Percentiles rank a stretch among this genome's conserved stretches.
Evolutionary conservation across 2,113 vertebrate genomes (phyloP).

Genomic region (Alligator mississippiensis): DNA sequence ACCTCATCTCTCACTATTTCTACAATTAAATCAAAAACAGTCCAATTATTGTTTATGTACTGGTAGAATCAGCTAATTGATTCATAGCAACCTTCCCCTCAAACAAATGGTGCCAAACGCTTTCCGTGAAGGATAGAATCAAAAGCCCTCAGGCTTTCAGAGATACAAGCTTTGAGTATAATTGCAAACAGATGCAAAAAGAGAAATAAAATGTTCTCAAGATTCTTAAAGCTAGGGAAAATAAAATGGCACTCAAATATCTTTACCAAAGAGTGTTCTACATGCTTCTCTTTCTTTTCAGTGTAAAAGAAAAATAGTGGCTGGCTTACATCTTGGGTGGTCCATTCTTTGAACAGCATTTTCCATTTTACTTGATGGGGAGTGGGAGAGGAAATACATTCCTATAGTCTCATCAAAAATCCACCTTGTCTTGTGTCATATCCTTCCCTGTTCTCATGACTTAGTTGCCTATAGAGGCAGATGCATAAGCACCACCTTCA

Average conservation of each 20-base stretch:
- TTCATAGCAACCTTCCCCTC: constrained; percentile 11
- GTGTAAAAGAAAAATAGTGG: neutral
- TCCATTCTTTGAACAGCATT: neutral
- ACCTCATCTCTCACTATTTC: neutral
- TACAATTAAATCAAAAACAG: neutral
- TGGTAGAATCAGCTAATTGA: constrained; percentile 34
- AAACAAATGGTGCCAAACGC: constrained; percentile 9
- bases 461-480: neutral
- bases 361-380: neutral
- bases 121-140: constrained; percentile 23
- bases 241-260: neutral
- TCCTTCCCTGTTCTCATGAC: neutral
- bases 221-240: constrained; percentile 1
- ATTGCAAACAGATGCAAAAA: neutral
- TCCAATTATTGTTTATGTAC: neutral
- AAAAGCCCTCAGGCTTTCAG: neutral
- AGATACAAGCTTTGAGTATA: neutral
- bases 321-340: neutral
- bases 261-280: neutral
- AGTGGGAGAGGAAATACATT: neutral
- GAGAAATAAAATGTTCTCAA: neutral
- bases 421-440: neutral
- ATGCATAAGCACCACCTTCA: neutral
- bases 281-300: neutral
- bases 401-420: neutral